Evolutionary conservation across 1,140 invertebrate species (phyloP).

Genomic region (Phymorhynchus buccinoides): DNA sequence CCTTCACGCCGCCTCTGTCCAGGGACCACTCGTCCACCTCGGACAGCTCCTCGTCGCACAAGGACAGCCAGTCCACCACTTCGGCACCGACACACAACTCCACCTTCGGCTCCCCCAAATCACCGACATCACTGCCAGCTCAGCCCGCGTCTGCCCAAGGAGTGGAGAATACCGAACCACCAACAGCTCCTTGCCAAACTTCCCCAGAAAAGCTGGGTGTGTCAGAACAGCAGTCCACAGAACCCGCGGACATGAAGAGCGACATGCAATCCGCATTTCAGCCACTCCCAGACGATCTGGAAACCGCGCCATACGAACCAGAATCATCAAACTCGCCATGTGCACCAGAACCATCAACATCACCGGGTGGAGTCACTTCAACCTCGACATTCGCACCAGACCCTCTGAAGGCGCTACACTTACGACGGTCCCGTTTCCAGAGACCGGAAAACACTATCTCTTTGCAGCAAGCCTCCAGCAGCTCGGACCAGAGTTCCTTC

Average conservation of each 20-base stretch:
- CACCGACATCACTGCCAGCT: not conserved
- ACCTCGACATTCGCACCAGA: not conserved
- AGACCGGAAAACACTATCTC: not conserved
- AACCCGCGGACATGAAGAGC: not conserved
- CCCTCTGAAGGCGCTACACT: not conserved
- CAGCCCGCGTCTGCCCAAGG: not conserved
- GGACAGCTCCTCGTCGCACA: not conserved
- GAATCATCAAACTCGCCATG: too few relatives aligned
- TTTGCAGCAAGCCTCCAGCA: slow-evolving; percentile 1
- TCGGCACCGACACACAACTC: not conserved
- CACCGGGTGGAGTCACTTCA: too few relatives aligned
- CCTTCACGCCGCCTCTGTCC: not conserved
- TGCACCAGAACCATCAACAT: too few relatives aligned
- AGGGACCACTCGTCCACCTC: not conserved
- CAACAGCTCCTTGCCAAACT: not conserved
- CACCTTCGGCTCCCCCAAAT: not conserved
- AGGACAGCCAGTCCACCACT: not conserved
- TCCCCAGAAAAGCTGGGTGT: not conserved
- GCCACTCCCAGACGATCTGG: not conserved
- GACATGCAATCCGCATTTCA: not conserved
- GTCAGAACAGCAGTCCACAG: not conserved
- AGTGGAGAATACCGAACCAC: not conserved
- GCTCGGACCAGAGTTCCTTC: slow-evolving; percentile 13
- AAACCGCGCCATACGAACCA: too few relatives aligned
- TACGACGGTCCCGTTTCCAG: not conserved